A percentile compares a stretch with the other conserved stretches of the same genome.
phyloP scores from a whole-genome alignment of 1,140 invertebrate genomes.

The Heliconius congener region DNA sequence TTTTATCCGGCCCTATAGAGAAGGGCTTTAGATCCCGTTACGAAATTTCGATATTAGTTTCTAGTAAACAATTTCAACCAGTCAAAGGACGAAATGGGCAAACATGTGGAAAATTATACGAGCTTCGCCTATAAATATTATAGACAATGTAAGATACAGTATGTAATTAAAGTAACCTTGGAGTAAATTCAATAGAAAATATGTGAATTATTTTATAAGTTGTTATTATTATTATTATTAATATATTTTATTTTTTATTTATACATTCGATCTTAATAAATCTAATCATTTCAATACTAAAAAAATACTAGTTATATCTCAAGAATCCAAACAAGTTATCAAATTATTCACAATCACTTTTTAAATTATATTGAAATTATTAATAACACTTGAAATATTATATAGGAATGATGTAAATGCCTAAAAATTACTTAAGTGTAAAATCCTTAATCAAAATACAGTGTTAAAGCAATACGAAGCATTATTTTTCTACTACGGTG shows the following conservation, averaged over 20 bases:
- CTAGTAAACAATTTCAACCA: slow-evolving; percentile 41
- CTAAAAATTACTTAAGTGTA: not conserved
- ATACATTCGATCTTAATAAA: too few relatives aligned
- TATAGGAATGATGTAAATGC: not conserved
- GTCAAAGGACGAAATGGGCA: slow-evolving; percentile 24
- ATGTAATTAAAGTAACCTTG: not conserved
- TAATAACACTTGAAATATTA: not conserved
- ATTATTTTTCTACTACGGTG: not conserved
- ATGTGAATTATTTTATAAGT: not conserved
- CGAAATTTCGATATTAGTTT: slow-evolving; percentile 39
- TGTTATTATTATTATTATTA: not conserved
- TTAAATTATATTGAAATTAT: not conserved
- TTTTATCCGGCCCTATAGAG: slow-evolving; percentile 28
- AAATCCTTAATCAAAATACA: not conserved
- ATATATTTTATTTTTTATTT: too few relatives aligned
- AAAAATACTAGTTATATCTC: too few relatives aligned
- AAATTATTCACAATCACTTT: too few relatives aligned
- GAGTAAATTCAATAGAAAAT: not conserved
- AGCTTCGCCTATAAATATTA: not conserved
- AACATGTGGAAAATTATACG: slow-evolving; percentile 14
- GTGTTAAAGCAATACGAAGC: not conserved
- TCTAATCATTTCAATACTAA: too few relatives aligned
- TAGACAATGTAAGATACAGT: not conserved
- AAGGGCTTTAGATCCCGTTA: slow-evolving; percentile 21
- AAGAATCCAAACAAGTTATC: too few relatives aligned